Conservation (phyloP, 2,888 invertebrate species). For the Pristionchus maxplancki region DNA sequence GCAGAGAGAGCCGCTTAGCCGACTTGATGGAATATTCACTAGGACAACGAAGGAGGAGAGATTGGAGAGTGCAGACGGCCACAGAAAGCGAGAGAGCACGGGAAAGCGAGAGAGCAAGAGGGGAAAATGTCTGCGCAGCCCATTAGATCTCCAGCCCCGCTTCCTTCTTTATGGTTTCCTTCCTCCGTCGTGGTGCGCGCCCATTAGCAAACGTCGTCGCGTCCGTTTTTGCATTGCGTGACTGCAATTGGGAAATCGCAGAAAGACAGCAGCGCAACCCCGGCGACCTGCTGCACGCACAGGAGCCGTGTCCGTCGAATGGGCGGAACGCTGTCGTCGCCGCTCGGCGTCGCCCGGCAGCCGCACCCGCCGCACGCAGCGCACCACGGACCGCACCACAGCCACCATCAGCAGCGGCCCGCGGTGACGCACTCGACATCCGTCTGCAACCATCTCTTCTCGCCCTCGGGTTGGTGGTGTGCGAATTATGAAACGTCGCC, state of each 20-base stretch:
- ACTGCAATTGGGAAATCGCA: slow-evolving; percentile 36
- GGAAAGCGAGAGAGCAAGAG: neutral
- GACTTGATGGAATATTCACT: slow-evolving; percentile 47
- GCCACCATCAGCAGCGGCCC: neutral
- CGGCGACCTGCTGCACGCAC: neutral
- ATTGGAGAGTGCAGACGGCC: neutral
- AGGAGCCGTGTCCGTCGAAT: slow-evolving; percentile 53
- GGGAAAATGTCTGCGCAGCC: slow-evolving; percentile 24
- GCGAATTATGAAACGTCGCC: neutral
- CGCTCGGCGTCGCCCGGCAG: slow-evolving; percentile 54
- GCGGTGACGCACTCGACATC: slow-evolving; percentile 53
- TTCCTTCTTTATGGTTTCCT: slow-evolving; percentile 37
- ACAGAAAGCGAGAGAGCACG: neutral
- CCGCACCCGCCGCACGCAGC: slow-evolving; percentile 43
- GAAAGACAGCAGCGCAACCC: neutral
- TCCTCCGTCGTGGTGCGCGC: slow-evolving; percentile 13
- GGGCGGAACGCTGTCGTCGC: slow-evolving; percentile 70
- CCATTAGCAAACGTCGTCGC: slow-evolving; percentile 38
- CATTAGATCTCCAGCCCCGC: neutral
- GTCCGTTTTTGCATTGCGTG: slow-evolving; percentile 12
- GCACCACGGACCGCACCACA: slow-evolving; percentile 37
- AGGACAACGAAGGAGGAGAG: slow-evolving; percentile 10
- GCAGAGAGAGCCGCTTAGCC: neutral
- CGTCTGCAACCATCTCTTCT: slow-evolving; percentile 72
- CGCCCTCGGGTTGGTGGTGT: slow-evolving; percentile 59